Evolutionary conservation across 2,113 vertebrate species (phyloP), one percentile per base, ranked within the genome.

Genomic region (Perccottus glenii): DNA sequence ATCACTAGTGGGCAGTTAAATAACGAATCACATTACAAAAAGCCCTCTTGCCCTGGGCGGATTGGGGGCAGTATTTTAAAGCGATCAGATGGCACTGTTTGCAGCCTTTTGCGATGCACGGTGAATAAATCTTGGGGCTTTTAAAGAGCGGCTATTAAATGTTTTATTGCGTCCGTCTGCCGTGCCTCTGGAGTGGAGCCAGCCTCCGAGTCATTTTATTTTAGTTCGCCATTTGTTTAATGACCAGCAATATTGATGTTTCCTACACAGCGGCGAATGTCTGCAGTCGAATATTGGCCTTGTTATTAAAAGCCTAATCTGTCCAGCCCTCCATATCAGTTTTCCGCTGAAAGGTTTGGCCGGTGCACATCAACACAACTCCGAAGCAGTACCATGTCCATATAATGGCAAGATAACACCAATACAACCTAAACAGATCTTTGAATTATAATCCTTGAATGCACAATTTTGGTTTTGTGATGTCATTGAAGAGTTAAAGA

Each of bases 71-170:
- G 68, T 77, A 70, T 85, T 83, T 85, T 73, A 87, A 88, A 85
- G 75, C 81, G 65, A 86, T 87, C 81, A 69, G 59, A 85, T 81
- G 57, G 42, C 78, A 73, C 43, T 69, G 58, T 82, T 72, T 69
- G 45, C 73, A 73, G 78, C 73, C 67, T 59, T 77, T 35, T 60
- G 53, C 72, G 38, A 70, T 50, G 65, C 2, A 19, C 66, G 77
- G 67, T 64, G 76, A 82, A 82, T 86, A 86, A 86, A 89, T 88
- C 79, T 82, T 27, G 6, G 60, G 66, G 73, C 64, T 85, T 86
- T 83, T 85, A 85, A 86, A 84, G 73, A 85, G 77, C 15, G 6
- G 78, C 63, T 64, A 85, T 90, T 80, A 88, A 81, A 88, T 73
- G 77, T 84, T 90, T 83, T 83, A 80, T 65, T 70, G 70, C 66